Conservation (phyloP, 2,888 invertebrate genomes). For the Hartigia nigra region DNA sequence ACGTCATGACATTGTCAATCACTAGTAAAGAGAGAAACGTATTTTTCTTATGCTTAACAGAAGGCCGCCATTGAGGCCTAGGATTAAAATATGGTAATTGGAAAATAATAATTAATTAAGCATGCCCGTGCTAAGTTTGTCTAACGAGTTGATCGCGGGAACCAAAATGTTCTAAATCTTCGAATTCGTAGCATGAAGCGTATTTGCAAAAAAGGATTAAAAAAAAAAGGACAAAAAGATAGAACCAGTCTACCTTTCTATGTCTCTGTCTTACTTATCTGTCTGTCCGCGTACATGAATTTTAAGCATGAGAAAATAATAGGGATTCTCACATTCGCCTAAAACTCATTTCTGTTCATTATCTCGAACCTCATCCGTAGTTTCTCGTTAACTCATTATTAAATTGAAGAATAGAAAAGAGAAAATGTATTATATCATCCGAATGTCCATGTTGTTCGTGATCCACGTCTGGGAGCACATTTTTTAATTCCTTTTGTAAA, state of each 20-base stretch:
- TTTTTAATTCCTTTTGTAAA: slow-evolving; percentile 24
- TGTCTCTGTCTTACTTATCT: not conserved
- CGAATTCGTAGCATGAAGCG: slow-evolving; percentile 35
- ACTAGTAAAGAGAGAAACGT: slow-evolving; percentile 55
- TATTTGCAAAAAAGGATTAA: not conserved
- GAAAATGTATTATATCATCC: not conserved
- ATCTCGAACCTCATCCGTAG: not conserved
- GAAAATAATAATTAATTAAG: slow-evolving; percentile 42
- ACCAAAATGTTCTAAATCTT: slow-evolving; percentile 43
- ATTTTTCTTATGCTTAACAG: slow-evolving; percentile 72
- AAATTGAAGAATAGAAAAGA: not conserved
- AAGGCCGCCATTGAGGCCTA: slow-evolving; percentile 89
- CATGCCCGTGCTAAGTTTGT: slow-evolving; percentile 37
- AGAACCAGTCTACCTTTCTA: not conserved
- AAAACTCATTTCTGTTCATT: not conserved
- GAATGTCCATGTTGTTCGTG: not conserved
- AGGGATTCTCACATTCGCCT: slow-evolving; percentile 34
- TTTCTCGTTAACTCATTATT: not conserved
- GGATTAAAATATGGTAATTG: slow-evolving; percentile 93
- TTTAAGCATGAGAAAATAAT: slow-evolving; percentile 55
- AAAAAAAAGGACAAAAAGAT: not conserved
- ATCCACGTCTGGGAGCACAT: not conserved
- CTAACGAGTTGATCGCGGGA: slow-evolving; percentile 42
- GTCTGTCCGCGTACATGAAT: slow-evolving; percentile 14
- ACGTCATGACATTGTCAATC: slow-evolving; percentile 49